Base-by-base conservation (phyloP, 2,797 vertebrate species). In the Triplophysa bombifrons region DNA sequence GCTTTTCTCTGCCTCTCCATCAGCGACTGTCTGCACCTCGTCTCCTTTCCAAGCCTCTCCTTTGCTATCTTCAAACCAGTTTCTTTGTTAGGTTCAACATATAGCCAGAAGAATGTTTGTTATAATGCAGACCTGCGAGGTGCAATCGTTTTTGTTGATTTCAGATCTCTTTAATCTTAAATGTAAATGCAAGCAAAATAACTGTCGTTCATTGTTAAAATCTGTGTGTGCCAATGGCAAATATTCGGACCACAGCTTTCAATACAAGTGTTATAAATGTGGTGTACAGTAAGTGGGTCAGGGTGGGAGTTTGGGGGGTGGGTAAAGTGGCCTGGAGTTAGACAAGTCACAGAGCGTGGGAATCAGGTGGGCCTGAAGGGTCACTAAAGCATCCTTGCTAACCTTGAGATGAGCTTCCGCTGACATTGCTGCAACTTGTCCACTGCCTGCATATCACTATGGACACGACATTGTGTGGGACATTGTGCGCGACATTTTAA, bases 1-100 rank as follows among this genome's bases (percentile, higher is more conserved):
- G 61, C 64, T 68, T 50, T 56, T 78, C 41, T 63, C 20, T 51
- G 41, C 3, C 68, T 88, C 88, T 85, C 85, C 87, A 85, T 86
- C 84, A 66, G 34, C 48, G 53, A 76, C 48, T 9, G 8, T 72
- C 68, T 60, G 53, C 41, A 53, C 53, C 25, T 34, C 58, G 4
- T 63, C 64, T 48, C 19, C 80, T 73, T 70, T 13, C 80, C 27
- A 19, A 19, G 73, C 68, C 13, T 10, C 82, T 85, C 66, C 1
- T 69, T 65, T 70, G 58, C n/a, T 10, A 12, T 64, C 25, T 72
- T 51, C 10, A 41, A 44, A 17, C 20, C 34, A 55, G n/a, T 76
- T 72, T 61, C 56, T 66, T 55, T 83, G 16, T 65, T 50, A 74
- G 56, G 19, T 16, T 76, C 16, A 13, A 73, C 20, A 38, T 25